Evolutionary conservation across 2,113 vertebrate genomes (phyloP), one percentile per base, ranked within the genome.

Genomic region (Coturnix japonica): DNA sequence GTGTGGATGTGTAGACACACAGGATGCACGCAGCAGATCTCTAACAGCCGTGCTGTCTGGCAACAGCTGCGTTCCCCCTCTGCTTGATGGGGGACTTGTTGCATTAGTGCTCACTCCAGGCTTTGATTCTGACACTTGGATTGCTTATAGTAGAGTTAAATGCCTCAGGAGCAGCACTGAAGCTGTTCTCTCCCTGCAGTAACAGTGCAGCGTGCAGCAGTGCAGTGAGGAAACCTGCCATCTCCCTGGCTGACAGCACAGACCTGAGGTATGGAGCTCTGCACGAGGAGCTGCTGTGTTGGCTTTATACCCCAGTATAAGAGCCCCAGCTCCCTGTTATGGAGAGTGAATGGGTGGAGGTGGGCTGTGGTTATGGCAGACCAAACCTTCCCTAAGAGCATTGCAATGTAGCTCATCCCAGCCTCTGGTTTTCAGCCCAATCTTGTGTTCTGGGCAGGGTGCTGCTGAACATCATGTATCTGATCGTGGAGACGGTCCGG

Each of bases 151-250:
- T 25, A 26, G 59, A 26, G 43, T 60, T 44, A 33, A 6, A 18
- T 23, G 10, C 66, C 37, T 8, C 21, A 26, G 4, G 2, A 4
- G 46, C 69, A 37, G 28, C 51, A 66, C 81, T 93, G 91, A 81
- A 44, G 8, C 75, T 85, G 2, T 94, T 76, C 71, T 95, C 49
- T 37, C 88, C 49, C 90, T 6, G 2, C 95, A 99, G 99, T 87
- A 99, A 99, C 97, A 99, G 98, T 3, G 99, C 99, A 0, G 99
- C 99, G 7, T 99, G 99, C 72, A 99, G 98, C 95, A 99, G 98
- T 26, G 99, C 99, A 0, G 99, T 99, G 72, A 98, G 99, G 78
- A 99, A 99, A 88, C 99, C 99, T 2, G 99, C 99, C 71, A 99
- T 99, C 96, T 99, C 99, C 76, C 97, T 99, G 71, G 99, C 99